These are phyloP conservation scores for Sialia sialis DNA, from an alignment of 2,113 vertebrate genomes.

Conservation along the genomic window DNA sequence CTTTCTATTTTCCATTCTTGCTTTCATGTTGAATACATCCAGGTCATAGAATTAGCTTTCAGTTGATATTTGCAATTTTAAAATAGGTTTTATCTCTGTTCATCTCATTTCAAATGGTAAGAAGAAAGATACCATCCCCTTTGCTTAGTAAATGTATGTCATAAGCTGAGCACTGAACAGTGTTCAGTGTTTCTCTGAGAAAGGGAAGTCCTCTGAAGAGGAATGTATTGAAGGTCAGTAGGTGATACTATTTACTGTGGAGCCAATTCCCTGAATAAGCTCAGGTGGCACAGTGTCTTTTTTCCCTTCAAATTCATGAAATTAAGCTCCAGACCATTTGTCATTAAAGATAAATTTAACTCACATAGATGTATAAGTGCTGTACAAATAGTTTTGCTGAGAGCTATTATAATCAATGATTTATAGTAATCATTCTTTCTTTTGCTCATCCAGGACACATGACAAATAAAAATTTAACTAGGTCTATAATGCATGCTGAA, in stretches of 20 bases:
- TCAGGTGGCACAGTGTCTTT: not conserved
- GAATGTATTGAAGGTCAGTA: not conserved
- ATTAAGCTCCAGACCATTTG: not conserved
- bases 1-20: not conserved
- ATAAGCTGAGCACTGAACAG: not conserved
- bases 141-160: not conserved
- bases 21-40: not conserved
- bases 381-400: not conserved
- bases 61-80: not conserved
- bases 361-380: not conserved
- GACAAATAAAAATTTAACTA: conserved; percentile 11
- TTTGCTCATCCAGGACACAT: not conserved
- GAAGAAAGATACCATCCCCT: not conserved
- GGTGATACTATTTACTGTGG: not conserved
- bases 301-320: not conserved
- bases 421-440: not conserved
- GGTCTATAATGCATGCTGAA: not conserved
- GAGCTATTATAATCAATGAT: conserved; percentile 7
- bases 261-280: not conserved
- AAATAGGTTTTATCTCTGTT: not conserved
- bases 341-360: not conserved
- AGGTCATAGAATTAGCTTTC: not conserved
- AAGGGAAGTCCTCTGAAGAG: not conserved
- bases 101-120: not conserved
- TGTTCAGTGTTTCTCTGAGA: not conserved